Base-by-base conservation (phyloP, 1,140 invertebrate genomes). In the Caenorhabditis latens region DNA sequence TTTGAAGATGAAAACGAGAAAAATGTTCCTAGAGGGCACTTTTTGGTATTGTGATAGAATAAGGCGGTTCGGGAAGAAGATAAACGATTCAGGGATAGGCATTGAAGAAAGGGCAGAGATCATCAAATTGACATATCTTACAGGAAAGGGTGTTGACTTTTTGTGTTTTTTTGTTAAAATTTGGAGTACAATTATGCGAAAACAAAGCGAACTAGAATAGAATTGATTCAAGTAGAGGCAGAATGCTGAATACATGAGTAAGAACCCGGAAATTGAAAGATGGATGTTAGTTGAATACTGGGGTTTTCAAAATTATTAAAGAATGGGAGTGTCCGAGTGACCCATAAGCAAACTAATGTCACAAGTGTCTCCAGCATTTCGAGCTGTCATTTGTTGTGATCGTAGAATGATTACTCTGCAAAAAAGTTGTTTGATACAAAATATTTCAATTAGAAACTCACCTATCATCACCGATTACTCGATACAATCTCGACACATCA, bases 401-500 rank as follows among this genome's bases (percentile, higher is more conserved):
- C 71, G 71, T 5, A 79, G 71, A 24, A 79, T n/a, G 14, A 79
- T 79, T 24, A 79, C 71, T 50, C 71, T 79, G 46, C 16, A 79
- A 79, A 50, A 67, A 7, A 67, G n/a, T n/a, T 6, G 13, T 11
- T 3, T 32, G n/a, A 32, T 63, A n/a, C 14, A 4, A 63, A 32
- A 21, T 6, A 5, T 63, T 32, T 32, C 32, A 6, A 63, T 11
- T n/a, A 63, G 40, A 40, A 32, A 32, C 11, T 24, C 24, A 89
- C 88, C 86, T 85, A 53, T 89, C 89, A 48, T 79, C 58, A 19
- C 89, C 89, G 16, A 89, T 86, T 1, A 89, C 87, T 24, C 83
- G 32, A 71, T 89, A 89, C 2, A 87, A 32, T 46, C 65, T 24
- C 13, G 79, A 85, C 19, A 50, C 84, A 82, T 89, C 89, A n/a